A percentile compares a stretch with the other conserved stretches of the same genome.
phyloP scores from a whole-genome alignment of 2,797 vertebrate genomes.

The Amniataba percoides region DNA sequence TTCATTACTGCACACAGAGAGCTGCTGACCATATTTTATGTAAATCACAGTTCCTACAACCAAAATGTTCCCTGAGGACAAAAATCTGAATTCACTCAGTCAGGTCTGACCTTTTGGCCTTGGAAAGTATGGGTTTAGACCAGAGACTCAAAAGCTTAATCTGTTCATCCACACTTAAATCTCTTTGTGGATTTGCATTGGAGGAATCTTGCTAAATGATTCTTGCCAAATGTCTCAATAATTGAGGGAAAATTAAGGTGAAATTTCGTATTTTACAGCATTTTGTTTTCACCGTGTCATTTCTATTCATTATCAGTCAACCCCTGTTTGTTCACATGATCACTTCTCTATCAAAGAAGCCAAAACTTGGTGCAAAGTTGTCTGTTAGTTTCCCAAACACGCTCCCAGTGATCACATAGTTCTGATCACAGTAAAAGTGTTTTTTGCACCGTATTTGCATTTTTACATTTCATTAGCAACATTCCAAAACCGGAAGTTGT shows the following conservation, averaged over 20 bases:
- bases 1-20: slow-evolving; percentile 55
- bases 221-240: slow-evolving; percentile 4
- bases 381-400: slow-evolving; percentile 12
- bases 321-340: slow-evolving; percentile 6
- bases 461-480: slow-evolving; percentile 55
- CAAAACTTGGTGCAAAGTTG: slow-evolving; percentile 31
- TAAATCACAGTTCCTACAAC: slow-evolving; percentile 56
- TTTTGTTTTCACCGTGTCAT: background rate
- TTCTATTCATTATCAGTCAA: slow-evolving; percentile 13
- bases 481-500: slow-evolving; percentile 65
- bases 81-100: slow-evolving; percentile 64
- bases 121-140: slow-evolving; percentile 63
- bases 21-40: slow-evolving; percentile 66
- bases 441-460: slow-evolving; percentile 54
- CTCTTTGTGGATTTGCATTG: slow-evolving; percentile 52
- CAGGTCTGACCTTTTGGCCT: slow-evolving; percentile 69
- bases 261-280: background rate
- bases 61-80: slow-evolving; percentile 61
- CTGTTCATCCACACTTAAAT: slow-evolving; percentile 65
- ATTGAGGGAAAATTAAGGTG: background rate
- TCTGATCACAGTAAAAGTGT: slow-evolving; percentile 49
- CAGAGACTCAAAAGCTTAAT: slow-evolving; percentile 61
- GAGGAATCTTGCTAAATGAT: slow-evolving; percentile 17
- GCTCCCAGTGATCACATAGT: slow-evolving; percentile 30
- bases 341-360: slow-evolving; percentile 15